Conservation (phyloP, 2,113 vertebrate genomes). For the Verasper variegatus region DNA sequence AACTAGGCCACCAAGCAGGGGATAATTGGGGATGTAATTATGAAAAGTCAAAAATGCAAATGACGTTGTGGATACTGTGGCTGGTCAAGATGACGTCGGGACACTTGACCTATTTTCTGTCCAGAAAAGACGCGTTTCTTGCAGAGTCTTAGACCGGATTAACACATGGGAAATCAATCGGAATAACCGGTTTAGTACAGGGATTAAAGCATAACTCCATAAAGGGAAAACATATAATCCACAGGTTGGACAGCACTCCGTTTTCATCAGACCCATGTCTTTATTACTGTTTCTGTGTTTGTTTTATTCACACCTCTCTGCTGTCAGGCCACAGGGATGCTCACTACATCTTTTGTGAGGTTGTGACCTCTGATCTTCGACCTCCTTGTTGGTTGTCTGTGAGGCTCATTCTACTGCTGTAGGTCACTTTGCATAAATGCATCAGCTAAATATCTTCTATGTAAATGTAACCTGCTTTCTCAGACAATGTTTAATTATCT, state of each 20-base stretch:
- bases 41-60: slow-evolving; percentile 83
- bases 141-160: slow-evolving; percentile 77
- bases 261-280: slow-evolving; percentile 28
- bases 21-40: slow-evolving; percentile 78
- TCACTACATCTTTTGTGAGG: not conserved
- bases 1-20: slow-evolving; percentile 77
- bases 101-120: slow-evolving; percentile 82
- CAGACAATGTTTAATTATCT: no score
- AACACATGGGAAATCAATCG: slow-evolving; percentile 69
- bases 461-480: no score
- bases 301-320: slow-evolving; percentile 28
- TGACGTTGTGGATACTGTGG: slow-evolving; percentile 58
- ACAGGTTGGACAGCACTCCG: slow-evolving; percentile 19
- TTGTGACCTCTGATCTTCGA: slow-evolving; percentile 32
- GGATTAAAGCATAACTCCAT: slow-evolving; percentile 74
- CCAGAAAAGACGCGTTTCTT: slow-evolving; percentile 72
- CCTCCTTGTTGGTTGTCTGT: not conserved
- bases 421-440: slow-evolving; percentile 11
- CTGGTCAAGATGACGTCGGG: slow-evolving; percentile 75
- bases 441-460: not conserved
- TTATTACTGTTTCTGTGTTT: slow-evolving; percentile 13
- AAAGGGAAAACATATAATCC: slow-evolving; percentile 71
- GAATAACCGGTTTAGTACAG: slow-evolving; percentile 43
- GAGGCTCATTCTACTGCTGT: slow-evolving; percentile 23
- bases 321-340: not conserved